Percentiles rank a stretch among this genome's conserved stretches.
These are phyloP conservation scores for Channa maculata DNA, from an alignment of 2,113 vertebrate species.

Conservation along the genomic window DNA sequence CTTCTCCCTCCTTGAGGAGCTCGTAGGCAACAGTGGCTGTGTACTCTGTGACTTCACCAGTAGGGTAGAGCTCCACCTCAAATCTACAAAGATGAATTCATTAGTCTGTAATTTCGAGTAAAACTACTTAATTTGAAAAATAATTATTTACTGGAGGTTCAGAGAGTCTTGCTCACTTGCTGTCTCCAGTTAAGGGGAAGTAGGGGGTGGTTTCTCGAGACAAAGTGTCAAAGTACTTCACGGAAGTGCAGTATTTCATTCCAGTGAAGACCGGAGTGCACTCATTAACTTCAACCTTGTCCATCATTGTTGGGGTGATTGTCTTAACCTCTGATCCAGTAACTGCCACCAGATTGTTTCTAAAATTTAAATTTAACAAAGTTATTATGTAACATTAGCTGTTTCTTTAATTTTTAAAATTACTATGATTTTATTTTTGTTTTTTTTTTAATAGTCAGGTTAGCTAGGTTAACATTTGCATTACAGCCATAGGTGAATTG, in stretches of 20 bases:
- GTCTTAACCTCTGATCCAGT: conserved; percentile 82
- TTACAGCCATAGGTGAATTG: background rate
- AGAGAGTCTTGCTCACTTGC: conserved; percentile 81
- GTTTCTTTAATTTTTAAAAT: background rate
- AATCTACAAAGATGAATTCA: conserved; percentile 75
- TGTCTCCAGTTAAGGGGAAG: conserved; percentile 89
- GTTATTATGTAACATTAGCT: background rate
- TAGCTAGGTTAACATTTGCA: background rate
- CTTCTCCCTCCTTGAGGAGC: conserved; percentile 76
- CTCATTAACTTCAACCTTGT: conserved; percentile 70
- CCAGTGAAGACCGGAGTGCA: conserved; percentile 88
- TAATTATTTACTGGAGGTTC: background rate
- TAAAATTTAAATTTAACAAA: conserved; percentile 60
- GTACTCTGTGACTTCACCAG: conserved; percentile 88
- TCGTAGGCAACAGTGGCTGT: conserved; percentile 85
- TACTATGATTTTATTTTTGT: too few relatives aligned
- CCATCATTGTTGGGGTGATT: conserved; percentile 80
- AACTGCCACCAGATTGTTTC: conserved; percentile 87
- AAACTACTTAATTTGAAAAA: background rate
- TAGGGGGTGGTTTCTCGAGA: conserved; percentile 83
- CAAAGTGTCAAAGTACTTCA: conserved; percentile 84
- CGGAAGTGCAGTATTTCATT: conserved; percentile 84
- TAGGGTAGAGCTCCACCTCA: conserved; percentile 87
- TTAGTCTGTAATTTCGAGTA: background rate
- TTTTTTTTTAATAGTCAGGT: background rate